A percentile compares a stretch with the other conserved stretches of the same genome.
phyloP scores from a whole-genome alignment of 53 echinoderm and acorn worm species.

The Echinarachnius parma region DNA sequence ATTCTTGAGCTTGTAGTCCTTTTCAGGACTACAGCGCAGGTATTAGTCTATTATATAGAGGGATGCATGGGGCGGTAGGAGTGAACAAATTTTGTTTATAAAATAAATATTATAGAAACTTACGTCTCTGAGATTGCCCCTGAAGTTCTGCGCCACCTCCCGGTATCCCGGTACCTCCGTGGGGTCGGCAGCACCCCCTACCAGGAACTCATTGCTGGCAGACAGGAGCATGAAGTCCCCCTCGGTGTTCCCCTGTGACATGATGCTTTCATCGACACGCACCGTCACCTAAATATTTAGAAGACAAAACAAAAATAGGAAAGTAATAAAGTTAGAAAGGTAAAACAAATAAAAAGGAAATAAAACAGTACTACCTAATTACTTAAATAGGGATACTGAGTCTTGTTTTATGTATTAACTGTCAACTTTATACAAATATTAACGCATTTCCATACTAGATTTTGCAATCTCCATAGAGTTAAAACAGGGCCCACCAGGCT shows the following conservation, averaged over 20 bases:
- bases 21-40: too few relatives aligned
- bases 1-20: too few relatives aligned
- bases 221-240: constrained; percentile 73
- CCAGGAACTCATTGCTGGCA: constrained; percentile 67
- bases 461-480: too few relatives aligned
- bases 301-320: background rate
- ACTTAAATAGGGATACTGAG: too few relatives aligned
- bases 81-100: too few relatives aligned
- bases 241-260: constrained; percentile 47
- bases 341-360: background rate
- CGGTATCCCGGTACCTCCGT: constrained; percentile 51
- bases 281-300: constrained; percentile 59
- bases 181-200: constrained; percentile 75
- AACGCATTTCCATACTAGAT: too few relatives aligned
- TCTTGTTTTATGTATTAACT: too few relatives aligned
- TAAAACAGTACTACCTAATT: too few relatives aligned
- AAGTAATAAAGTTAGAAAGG: background rate
- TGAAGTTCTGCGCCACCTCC: constrained; percentile 69
- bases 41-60: too few relatives aligned
- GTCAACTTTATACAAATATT: too few relatives aligned
- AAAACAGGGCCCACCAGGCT: too few relatives aligned
- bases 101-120: constrained; percentile 30
- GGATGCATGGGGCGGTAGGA: too few relatives aligned
- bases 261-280: constrained; percentile 72
- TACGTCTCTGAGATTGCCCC: constrained; percentile 85